phyloP scores from a whole-genome alignment of 2,888 invertebrate genomes.

The Brenthis hecate region DNA sequence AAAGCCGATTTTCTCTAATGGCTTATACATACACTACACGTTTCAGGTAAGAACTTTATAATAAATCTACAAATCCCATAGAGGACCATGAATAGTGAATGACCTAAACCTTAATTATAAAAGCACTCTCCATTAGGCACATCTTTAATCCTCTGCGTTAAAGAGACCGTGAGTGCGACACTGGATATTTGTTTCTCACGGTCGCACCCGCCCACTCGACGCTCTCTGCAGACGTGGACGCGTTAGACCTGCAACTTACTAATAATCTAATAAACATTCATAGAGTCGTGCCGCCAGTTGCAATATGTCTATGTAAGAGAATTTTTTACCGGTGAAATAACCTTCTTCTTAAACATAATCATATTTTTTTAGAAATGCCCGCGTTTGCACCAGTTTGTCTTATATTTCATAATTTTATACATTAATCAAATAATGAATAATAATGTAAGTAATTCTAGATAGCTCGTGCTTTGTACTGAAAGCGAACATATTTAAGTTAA shows the following conservation, averaged over 20 bases:
- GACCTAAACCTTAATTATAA: slow-evolving; percentile 58
- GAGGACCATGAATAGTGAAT: slow-evolving; percentile 56
- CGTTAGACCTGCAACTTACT: slow-evolving; percentile 45
- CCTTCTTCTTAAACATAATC: neutral
- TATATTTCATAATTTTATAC: neutral
- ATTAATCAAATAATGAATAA: neutral
- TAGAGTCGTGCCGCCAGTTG: slow-evolving; percentile 34
- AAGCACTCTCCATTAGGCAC: slow-evolving; percentile 48
- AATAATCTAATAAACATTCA: slow-evolving; percentile 45
- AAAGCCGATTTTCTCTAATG: slow-evolving; percentile 23
- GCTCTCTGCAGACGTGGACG: slow-evolving; percentile 54
- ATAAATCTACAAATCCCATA: slow-evolving; percentile 26
- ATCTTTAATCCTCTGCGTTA: slow-evolving; percentile 49
- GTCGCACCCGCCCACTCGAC: slow-evolving; percentile 73
- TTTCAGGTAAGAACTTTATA: slow-evolving; percentile 27
- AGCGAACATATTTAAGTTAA: neutral
- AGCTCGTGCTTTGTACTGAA: too few species aligned
- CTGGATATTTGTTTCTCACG: slow-evolving; percentile 76
- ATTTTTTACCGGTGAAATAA: neutral
- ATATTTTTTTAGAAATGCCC: neutral
- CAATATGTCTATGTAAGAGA: slow-evolving; percentile 14
- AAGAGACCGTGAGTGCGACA: slow-evolving; percentile 63
- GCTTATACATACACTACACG: slow-evolving; percentile 18
- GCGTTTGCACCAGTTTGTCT: too few species aligned
- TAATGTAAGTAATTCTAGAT: too few species aligned